Base-by-base conservation (phyloP, 2,797 vertebrate genomes). In the Thaleichthys pacificus region DNA sequence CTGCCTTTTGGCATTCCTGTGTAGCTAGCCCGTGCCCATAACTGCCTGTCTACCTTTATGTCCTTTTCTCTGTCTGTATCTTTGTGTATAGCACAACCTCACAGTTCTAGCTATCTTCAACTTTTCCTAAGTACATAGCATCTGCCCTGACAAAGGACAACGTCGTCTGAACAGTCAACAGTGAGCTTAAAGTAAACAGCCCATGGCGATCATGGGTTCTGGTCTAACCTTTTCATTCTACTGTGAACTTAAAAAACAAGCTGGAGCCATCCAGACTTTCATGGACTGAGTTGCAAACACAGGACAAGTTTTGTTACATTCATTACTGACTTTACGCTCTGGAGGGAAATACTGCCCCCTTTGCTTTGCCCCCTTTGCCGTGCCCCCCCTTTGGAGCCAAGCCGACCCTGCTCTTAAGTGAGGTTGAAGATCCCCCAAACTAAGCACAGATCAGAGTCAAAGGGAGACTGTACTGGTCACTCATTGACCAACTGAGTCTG, bases 1-100 rank as follows among this genome's bases (percentile, higher is more conserved):
- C 88, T 89, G 80, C 75, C 69, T 81, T 81, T 90, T 89, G 86
- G 88, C 85, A 93, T 93, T 91, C 89, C 89, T 89, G 84, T 82
- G 77, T 76, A 77, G 81, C 80, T 74, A 79, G 74, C 42, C 35
- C 71, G 54, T 81, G 75, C 75, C 67, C 79, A 57, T 71, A 24
- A 61, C 72, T 69, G 17, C 17, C 24, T 28, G 5, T 38, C n/a
- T 51, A 57, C 22, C 60, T 3, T 1, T 60, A 64, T 57, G 62
- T 9, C 76, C 62, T 54, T 60, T 69, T 73, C 64, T 74, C 47
- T 80, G 75, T 75, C 78, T 56, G 3, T 5, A 47, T 75, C 1
- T 61, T 42, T 42, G 9, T 42, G 38, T 42, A 1, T 12, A 42
- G 38, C 9, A 42, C 9, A 42, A 11, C 51, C 19, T 17, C 17